Conservation (phyloP, 2,888 invertebrate genomes). For the Heliconius cydno region DNA sequence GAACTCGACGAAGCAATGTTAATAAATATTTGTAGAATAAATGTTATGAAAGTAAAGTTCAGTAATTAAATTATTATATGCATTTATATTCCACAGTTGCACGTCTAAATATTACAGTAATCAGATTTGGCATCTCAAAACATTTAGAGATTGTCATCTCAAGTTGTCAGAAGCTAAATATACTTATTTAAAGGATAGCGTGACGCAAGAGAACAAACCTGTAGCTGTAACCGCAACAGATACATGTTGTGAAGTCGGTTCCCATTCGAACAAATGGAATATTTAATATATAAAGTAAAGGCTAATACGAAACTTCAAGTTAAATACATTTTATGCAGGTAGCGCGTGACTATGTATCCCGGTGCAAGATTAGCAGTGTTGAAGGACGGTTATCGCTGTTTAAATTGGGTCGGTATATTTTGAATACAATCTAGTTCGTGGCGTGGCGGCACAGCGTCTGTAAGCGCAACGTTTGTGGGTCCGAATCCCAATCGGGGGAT, state of each 20-base stretch:
- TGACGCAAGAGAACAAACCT: too few species aligned
- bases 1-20: background rate
- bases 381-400: background rate
- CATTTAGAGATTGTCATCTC: background rate
- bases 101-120: background rate
- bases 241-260: too few species aligned
- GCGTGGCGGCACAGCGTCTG: too few species aligned
- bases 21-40: background rate
- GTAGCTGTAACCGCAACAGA: too few species aligned
- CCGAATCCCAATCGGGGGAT: too few species aligned
- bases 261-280: too few species aligned
- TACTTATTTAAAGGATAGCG: background rate
- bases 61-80: background rate
- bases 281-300: too few species aligned
- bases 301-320: too few species aligned
- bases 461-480: too few species aligned
- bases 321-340: background rate
- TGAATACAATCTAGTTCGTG: background rate
- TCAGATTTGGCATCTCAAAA: background rate
- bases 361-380: background rate
- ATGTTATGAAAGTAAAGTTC: too few species aligned
- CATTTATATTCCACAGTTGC: background rate
- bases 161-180: background rate
- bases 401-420: background rate
- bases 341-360: slow-evolving; percentile 5